Percentiles rank a stretch among this genome's conserved stretches.
Evolutionary conservation across 2,113 vertebrate genomes (phyloP).

Genomic region (Atrichornis clamosus): DNA sequence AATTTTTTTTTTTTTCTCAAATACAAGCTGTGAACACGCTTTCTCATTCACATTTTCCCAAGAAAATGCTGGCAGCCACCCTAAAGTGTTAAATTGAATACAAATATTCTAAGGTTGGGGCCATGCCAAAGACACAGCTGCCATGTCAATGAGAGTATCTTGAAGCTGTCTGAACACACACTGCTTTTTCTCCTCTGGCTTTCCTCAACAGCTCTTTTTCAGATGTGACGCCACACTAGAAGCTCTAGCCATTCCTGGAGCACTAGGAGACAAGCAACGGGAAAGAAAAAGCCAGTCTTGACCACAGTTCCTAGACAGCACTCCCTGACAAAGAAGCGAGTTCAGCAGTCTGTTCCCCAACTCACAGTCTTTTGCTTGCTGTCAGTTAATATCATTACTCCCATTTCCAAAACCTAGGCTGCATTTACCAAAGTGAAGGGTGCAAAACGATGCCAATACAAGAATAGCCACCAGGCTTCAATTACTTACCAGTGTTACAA

Average conservation of each 20-base stretch:
- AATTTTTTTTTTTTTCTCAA: background rate
- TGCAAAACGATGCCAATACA: background rate
- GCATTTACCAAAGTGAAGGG: background rate
- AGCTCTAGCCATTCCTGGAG: background rate
- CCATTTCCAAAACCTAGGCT: background rate
- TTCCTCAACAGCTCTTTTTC: background rate
- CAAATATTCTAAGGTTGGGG: background rate
- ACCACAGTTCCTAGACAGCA: background rate
- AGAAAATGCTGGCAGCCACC: background rate
- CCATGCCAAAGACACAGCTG: background rate
- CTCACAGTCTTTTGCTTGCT: background rate
- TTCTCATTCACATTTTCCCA: background rate
- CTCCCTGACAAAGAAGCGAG: rapidly evolving
- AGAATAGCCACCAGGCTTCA: background rate
- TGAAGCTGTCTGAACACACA: slow-evolving; percentile 8
- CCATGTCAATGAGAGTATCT: background rate
- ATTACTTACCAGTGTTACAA: background rate
- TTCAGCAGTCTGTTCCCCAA: background rate
- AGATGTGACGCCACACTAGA: background rate
- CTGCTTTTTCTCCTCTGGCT: background rate
- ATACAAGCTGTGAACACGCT: background rate
- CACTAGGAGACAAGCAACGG: background rate
- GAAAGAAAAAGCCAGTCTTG: background rate
- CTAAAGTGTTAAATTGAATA: background rate
- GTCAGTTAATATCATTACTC: background rate